phyloP scores from a whole-genome alignment of 1,140 invertebrate species.

The Conus ventricosus region DNA sequence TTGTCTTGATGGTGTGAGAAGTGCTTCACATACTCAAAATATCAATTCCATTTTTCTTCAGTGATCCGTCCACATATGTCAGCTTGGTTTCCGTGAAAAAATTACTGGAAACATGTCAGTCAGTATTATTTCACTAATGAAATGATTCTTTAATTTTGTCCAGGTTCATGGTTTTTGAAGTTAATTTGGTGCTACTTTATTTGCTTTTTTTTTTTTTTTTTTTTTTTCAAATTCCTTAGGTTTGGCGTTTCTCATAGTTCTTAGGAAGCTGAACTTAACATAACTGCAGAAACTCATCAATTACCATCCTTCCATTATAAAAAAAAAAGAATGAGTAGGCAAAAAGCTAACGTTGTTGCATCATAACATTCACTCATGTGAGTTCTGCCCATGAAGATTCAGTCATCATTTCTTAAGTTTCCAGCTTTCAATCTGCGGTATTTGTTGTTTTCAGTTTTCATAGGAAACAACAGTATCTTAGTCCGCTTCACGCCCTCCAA shows the following conservation, averaged over 20 bases:
- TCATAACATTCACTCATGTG: too few relatives aligned
- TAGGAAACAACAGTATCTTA: too few relatives aligned
- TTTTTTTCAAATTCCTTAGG: background rate
- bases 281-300: too few relatives aligned
- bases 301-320: too few relatives aligned
- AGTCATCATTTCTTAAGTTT: too few relatives aligned
- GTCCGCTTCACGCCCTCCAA: too few relatives aligned
- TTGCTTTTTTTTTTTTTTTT: background rate
- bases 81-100: background rate
- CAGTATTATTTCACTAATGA: slow-evolving; percentile 3
- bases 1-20: background rate
- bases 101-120: background rate
- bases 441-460: too few relatives aligned
- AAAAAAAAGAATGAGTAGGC: too few relatives aligned
- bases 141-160: background rate
- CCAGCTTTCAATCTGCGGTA: too few relatives aligned
- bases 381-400: too few relatives aligned
- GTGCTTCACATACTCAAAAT: background rate
- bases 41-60: background rate
- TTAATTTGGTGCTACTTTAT: background rate
- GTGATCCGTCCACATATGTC: background rate
- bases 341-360: too few relatives aligned
- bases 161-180: background rate
- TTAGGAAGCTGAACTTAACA: background rate
- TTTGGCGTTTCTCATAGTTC: background rate